Evolutionary conservation across 2,113 vertebrate genomes (phyloP).

Genomic region (Ailurus styani): DNA sequence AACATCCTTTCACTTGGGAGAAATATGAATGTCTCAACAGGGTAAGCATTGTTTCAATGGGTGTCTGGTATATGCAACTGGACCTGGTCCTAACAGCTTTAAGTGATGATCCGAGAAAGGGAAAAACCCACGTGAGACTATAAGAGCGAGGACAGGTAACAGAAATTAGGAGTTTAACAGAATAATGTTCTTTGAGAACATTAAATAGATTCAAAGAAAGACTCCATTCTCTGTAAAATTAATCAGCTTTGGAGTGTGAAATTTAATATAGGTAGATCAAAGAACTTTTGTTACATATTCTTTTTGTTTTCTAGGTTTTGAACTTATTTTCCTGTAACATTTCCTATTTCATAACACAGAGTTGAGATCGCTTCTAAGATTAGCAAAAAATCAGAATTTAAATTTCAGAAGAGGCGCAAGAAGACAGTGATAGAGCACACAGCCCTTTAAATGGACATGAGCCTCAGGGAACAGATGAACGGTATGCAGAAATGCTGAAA

Average conservation of each 20-base stretch:
- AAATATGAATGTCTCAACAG: not conserved
- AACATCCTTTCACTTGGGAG: not conserved
- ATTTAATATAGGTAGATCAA: not conserved
- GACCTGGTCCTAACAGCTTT: not conserved
- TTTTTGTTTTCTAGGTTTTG: not conserved
- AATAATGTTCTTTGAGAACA: not conserved
- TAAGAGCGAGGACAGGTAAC: not conserved
- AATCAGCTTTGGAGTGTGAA: not conserved
- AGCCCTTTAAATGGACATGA: not conserved
- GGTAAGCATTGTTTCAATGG: not conserved
- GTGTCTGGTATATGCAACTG: not conserved
- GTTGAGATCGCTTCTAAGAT: not conserved
- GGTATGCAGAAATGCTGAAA: not conserved
- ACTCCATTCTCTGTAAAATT: not conserved
- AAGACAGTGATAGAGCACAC: not conserved
- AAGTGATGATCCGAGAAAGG: not conserved
- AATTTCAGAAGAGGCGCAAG: not conserved
- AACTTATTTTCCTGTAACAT: not conserved
- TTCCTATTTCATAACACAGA: not conserved
- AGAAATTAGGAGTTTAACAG: not conserved
- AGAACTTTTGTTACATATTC: not conserved
- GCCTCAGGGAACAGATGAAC: not conserved
- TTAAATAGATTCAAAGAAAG: not conserved
- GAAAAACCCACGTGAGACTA: not conserved
- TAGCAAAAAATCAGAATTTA: constrained; percentile 2